Conservation (phyloP, 2,113 vertebrate species). For the Gymnocephalus cernua region DNA sequence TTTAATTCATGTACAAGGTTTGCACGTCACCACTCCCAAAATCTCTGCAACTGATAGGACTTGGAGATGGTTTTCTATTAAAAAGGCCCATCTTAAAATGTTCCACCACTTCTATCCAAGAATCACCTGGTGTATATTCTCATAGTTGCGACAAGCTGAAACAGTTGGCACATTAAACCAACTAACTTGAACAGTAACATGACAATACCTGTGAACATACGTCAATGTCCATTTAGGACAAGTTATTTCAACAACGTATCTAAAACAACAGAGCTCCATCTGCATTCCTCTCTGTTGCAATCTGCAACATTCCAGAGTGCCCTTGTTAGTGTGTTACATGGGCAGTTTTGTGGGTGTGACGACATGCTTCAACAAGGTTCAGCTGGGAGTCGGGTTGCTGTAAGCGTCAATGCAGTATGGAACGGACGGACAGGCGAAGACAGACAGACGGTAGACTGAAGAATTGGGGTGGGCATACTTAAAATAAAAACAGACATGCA, state of each 20-base stretch:
- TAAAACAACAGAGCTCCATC: background rate
- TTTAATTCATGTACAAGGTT: constrained; percentile 24
- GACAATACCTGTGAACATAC: background rate
- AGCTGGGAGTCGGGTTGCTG: constrained; percentile 26
- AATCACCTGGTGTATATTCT: background rate
- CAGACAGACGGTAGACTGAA: constrained; percentile 1
- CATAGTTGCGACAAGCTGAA: background rate
- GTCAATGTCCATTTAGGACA: background rate
- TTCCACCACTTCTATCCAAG: background rate
- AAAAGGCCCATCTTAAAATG: background rate
- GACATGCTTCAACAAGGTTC: constrained; percentile 44
- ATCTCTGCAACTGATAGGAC: background rate
- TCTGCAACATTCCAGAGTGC: background rate
- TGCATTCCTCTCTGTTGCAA: constrained; percentile 21
- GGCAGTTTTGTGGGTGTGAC: constrained; percentile 49
- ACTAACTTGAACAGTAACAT: background rate
- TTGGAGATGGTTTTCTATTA: constrained; percentile 32
- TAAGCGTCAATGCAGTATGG: constrained; percentile 18
- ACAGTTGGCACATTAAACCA: background rate
- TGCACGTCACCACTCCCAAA: background rate
- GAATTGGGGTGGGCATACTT: background rate
- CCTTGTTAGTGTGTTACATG: constrained; percentile 35
- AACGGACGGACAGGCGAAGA: too few species aligned
- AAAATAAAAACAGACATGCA: background rate
- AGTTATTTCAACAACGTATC: too few species aligned